These are phyloP conservation scores for Blera fallax DNA, from an alignment of 2,888 invertebrate genomes.

Conservation along the genomic window DNA sequence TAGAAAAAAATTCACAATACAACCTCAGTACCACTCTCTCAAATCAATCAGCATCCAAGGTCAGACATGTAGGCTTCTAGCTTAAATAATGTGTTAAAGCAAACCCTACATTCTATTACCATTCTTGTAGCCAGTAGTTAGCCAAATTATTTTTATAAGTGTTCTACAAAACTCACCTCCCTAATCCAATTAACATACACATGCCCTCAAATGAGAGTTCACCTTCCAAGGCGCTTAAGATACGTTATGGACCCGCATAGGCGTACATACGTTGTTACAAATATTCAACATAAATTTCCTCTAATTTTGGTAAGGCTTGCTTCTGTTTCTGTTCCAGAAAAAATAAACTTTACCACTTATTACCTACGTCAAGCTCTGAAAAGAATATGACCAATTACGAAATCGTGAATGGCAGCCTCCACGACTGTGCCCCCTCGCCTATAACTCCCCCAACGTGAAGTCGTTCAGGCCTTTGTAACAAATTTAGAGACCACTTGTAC, in stretches of 20 bases:
- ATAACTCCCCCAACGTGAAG: constrained; percentile 6
- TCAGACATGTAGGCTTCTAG: neutral
- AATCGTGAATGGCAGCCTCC: constrained; percentile 37
- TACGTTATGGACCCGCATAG: too few relatives aligned
- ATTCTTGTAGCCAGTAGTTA: neutral
- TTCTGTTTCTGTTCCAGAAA: neutral
- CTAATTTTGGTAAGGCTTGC: neutral
- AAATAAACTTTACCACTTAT: neutral
- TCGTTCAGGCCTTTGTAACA: constrained; percentile 8
- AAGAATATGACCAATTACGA: constrained; percentile 29
- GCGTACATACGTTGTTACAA: neutral
- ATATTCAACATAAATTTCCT: neutral
- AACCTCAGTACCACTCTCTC: too few relatives aligned
- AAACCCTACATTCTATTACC: neutral
- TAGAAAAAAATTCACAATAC: too few relatives aligned
- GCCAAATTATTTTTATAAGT: neutral
- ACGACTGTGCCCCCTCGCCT: neutral
- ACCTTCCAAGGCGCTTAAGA: neutral
- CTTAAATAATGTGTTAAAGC: neutral
- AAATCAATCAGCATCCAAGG: too few relatives aligned
- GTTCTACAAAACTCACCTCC: neutral
- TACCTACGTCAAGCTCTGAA: constrained; percentile 13
- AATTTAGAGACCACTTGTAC: neutral
- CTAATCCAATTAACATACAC: neutral
- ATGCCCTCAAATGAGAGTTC: neutral